Conservation (phyloP, 2,113 vertebrate genomes). For the Phrynocephalus versicolor region DNA sequence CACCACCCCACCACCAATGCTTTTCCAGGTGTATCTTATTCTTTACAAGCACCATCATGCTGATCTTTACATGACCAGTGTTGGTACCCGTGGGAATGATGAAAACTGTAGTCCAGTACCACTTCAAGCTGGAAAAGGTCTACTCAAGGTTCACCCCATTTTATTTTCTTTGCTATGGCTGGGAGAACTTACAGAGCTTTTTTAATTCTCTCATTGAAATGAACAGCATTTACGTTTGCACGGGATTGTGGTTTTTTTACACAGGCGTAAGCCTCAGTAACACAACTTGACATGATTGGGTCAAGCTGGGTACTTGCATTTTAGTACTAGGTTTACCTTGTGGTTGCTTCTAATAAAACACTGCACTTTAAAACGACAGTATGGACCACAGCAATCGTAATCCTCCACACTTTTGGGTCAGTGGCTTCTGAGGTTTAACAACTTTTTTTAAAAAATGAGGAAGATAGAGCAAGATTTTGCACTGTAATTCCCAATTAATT, state of each 20-base stretch:
- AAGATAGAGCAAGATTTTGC: no score
- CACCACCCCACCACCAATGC: not conserved
- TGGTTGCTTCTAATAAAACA: not conserved
- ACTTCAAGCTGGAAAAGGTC: not conserved
- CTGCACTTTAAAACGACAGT: not conserved
- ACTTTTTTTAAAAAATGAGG: not conserved
- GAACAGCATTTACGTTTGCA: not conserved
- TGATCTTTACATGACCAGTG: not conserved
- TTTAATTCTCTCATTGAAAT: not conserved
- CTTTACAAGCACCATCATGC: not conserved
- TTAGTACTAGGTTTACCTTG: not conserved
- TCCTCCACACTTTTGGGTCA: not conserved
- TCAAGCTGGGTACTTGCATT: not conserved
- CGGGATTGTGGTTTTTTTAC: not conserved
- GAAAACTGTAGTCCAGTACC: not conserved
- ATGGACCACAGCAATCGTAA: not conserved
- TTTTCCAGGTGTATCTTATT: not conserved
- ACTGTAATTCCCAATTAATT: not conserved
- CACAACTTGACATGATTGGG: not conserved
- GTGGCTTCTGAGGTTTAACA: not conserved
- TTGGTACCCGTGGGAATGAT: not conserved
- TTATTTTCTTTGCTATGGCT: not conserved
- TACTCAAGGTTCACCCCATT: not conserved
- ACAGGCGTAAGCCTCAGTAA: not conserved
- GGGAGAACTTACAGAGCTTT: not conserved